Base-by-base conservation (phyloP, 2,797 vertebrate species). In the Myotis myotis region DNA sequence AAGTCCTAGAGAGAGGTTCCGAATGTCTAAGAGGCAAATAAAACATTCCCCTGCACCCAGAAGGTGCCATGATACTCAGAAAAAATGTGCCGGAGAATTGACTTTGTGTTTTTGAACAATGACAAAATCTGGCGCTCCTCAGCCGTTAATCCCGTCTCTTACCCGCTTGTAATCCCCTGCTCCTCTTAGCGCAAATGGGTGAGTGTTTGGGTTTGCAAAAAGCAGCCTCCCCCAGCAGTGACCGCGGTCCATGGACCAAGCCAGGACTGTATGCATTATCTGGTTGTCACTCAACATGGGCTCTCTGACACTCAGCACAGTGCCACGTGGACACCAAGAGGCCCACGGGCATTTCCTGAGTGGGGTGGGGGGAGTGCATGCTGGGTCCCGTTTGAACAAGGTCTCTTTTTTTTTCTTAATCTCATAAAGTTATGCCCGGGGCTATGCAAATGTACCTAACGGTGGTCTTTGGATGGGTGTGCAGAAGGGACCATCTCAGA, bases 11-110 rank as follows among this genome's bases (percentile, higher is more conserved):
- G 87, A 91, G 94, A 36, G 17, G 51, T 89, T 66, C 51, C 23
- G 95, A 90, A 96, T 96, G 93, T 72, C 62, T 96, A 94, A 96
- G 87, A 96, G 94, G 96, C 76, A 97, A 94, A 96, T 72, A 57
- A 87, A 92, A 1, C 80, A 80, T 79, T 83, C 19, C 76, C 92
- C 71, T 84, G 60, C 3, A 47, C 84, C 84, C 66, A 75, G 76
- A 78, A 87, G 38, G 19, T 66, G 36, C 57, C 85, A 23, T 62
- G 23, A 87, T 60, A n/a, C 84, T 57, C 78, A 70, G 78, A 33
- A 87, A 53, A 75, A 75, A 94, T 10, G 68, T 74, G 80, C 23
- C 68, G 80, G 60, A 47, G 22, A 30, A 23, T 41, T 74, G 80
- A 81, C 89, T 41, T 78, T 36, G 68, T 76, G 55, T 75, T 38